A percentile compares a stretch with the other conserved stretches of the same genome.
Conservation (phyloP, 2,113 vertebrate species). For the Bufo gargarizans region DNA sequence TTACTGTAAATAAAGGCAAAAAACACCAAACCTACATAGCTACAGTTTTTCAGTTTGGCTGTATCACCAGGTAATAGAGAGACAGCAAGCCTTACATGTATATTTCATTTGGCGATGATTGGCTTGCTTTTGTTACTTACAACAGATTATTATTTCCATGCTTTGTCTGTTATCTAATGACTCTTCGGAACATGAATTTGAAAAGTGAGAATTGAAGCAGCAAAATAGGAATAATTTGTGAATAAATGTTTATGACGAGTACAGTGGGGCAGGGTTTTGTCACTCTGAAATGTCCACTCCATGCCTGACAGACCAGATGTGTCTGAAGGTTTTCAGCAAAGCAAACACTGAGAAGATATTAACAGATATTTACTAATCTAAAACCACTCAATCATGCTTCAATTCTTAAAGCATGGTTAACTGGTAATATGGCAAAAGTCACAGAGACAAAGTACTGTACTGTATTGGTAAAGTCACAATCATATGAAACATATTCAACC, state of each 20-base stretch:
- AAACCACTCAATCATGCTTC: neutral
- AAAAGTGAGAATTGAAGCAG: neutral
- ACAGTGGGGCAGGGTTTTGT: conserved; percentile 33
- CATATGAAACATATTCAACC: neutral
- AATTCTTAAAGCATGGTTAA: neutral
- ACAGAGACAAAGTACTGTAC: conserved; percentile 35
- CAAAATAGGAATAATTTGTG: neutral
- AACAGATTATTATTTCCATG: neutral
- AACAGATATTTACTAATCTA: neutral
- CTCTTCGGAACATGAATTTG: neutral
- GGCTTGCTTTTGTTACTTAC: neutral
- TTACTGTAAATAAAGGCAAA: no score
- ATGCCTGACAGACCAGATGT: conserved; percentile 57
- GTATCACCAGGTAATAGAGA: neutral
- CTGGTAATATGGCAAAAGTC: neutral
- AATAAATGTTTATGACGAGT: conserved; percentile 35
- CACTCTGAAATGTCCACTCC: conserved; percentile 49
- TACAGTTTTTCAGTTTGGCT: neutral
- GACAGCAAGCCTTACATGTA: neutral
- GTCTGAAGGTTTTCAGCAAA: conserved; percentile 54
- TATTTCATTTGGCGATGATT: neutral
- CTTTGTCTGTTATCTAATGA: neutral
- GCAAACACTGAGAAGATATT: conserved; percentile 4
- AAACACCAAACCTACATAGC: no score
- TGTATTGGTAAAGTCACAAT: neutral